phyloP scores from a whole-genome alignment of 2,888 invertebrate species.

The Ochropleura plecta region DNA sequence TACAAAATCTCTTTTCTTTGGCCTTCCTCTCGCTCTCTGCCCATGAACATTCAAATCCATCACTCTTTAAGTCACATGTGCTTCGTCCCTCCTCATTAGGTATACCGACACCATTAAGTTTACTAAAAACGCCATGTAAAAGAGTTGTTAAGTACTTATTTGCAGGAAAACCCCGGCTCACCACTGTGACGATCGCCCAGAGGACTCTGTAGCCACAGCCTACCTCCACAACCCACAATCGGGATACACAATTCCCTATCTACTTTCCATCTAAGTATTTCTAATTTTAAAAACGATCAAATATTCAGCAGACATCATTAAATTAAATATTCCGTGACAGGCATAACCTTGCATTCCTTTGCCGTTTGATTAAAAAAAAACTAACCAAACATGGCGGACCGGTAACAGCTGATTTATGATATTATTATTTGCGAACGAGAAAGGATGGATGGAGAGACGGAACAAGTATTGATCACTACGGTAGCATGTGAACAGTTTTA shows the following conservation, averaged over 20 bases:
- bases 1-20: no score
- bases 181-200: not conserved
- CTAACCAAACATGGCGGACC: constrained; percentile 58
- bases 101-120: no score
- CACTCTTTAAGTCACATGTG: no score
- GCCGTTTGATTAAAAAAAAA: constrained; percentile 57
- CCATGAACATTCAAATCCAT: no score
- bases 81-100: no score
- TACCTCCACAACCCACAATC: not conserved
- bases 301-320: constrained; percentile 33
- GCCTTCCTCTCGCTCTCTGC: no score
- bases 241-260: not conserved
- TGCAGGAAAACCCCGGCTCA: no score
- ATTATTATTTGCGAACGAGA: constrained; percentile 50
- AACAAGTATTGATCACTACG: not conserved
- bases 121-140: no score
- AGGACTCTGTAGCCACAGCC: not conserved
- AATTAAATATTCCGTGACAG: constrained; percentile 59
- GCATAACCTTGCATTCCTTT: constrained; percentile 65
- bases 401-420: constrained; percentile 64
- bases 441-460: constrained; percentile 1
- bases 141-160: no score
- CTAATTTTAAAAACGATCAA: constrained; percentile 21
- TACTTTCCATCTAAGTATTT: constrained; percentile 23
- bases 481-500: not conserved